Evolutionary conservation across 2,113 vertebrate species (phyloP).

Genomic region (Lathamus discolor): DNA sequence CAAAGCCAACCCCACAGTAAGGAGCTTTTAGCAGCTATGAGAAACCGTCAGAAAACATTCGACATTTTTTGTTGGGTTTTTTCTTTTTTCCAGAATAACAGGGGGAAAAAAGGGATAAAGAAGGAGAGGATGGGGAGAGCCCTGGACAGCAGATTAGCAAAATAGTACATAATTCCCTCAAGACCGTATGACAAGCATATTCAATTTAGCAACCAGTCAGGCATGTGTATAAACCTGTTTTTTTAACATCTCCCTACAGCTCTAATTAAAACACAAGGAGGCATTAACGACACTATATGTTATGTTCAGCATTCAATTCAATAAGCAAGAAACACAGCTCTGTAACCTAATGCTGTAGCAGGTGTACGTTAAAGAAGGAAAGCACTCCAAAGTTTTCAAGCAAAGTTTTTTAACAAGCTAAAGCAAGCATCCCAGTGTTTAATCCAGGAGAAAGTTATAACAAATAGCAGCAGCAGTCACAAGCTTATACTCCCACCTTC

Average conservation of each 20-base stretch:
- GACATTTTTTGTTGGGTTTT: too few species aligned
- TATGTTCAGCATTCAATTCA: neutral
- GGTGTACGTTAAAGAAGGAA: neutral
- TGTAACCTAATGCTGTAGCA: slow-evolving; percentile 10
- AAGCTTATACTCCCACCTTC: slow-evolving; percentile 40
- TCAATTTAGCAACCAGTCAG: slow-evolving; percentile 18
- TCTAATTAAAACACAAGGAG: slow-evolving; percentile 35
- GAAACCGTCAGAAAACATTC: neutral
- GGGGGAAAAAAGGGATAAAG: neutral
- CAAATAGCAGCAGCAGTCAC: slow-evolving; percentile 27
- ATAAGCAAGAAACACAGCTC: neutral
- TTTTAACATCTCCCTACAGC: slow-evolving; percentile 8
- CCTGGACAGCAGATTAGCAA: neutral
- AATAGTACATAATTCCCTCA: neutral
- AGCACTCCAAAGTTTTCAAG: neutral
- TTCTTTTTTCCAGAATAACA: neutral
- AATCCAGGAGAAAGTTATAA: neutral
- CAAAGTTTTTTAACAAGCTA: slow-evolving; percentile 10
- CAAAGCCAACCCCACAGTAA: neutral
- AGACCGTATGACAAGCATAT: neutral
- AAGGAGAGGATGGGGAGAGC: neutral
- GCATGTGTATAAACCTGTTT: slow-evolving; percentile 28
- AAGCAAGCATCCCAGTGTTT: neutral
- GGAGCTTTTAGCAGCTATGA: neutral
- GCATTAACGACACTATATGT: neutral